Evolutionary conservation across 2,113 vertebrate species (phyloP).

Genomic region (Irena cyanogastra): DNA sequence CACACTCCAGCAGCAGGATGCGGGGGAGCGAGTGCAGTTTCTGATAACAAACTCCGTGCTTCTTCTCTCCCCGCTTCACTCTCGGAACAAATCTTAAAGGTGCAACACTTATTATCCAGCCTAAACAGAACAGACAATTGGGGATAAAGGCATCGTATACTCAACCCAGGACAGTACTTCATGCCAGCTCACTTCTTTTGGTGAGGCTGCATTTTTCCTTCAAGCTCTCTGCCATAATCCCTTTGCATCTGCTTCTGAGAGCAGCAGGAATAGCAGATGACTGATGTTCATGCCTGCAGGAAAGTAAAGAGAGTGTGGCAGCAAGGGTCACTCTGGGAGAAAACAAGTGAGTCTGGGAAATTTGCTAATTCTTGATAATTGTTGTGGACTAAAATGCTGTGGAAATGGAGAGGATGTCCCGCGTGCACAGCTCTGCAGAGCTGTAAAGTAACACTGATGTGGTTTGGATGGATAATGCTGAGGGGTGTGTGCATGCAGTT

Average conservation of each 20-base stretch:
- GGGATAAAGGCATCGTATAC: too few relatives aligned
- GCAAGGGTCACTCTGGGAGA: slow-evolving; percentile 88
- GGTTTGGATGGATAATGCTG: neutral
- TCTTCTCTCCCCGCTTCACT: too few relatives aligned
- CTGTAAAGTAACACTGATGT: neutral
- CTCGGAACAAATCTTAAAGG: too few relatives aligned
- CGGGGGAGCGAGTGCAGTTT: too few relatives aligned
- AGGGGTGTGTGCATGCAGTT: neutral
- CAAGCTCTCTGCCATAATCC: neutral
- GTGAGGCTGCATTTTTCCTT: neutral
- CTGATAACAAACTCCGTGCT: too few relatives aligned
- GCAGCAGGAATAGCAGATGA: neutral
- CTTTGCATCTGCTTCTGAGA: neutral
- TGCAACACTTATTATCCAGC: too few relatives aligned
- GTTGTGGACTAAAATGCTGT: neutral
- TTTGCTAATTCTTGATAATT: slow-evolving; percentile 49
- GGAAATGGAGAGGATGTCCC: neutral
- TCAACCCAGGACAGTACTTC: too few relatives aligned
- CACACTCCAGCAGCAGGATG: too few relatives aligned
- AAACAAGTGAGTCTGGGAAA: slow-evolving; percentile 87
- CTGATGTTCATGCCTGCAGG: slow-evolving; percentile 47
- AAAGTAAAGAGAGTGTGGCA: slow-evolving; percentile 85
- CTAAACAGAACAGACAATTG: too few relatives aligned
- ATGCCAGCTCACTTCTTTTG: neutral
- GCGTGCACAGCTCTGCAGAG: neutral